These are phyloP conservation scores for Ginglymostoma cirratum DNA, from an alignment of 2,113 vertebrate genomes.

Conservation along the genomic window DNA sequence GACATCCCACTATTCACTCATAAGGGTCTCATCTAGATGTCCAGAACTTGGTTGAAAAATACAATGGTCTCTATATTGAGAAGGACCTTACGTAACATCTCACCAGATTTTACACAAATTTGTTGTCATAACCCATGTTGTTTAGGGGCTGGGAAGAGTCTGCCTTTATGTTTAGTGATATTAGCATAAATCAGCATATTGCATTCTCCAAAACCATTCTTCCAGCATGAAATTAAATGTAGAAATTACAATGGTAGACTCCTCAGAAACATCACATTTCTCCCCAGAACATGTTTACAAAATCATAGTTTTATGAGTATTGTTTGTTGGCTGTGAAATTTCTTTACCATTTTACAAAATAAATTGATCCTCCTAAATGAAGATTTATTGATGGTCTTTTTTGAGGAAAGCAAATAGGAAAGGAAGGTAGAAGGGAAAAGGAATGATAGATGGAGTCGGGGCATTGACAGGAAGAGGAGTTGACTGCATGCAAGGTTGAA, in stretches of 20 bases:
- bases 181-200: neutral
- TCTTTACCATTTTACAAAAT: neutral
- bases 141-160: too few relatives aligned
- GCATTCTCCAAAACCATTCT: neutral
- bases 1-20: too few relatives aligned
- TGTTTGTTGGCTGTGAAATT: neutral
- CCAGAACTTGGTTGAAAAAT: too few relatives aligned
- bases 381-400: neutral
- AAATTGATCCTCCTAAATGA: neutral
- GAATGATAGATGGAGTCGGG: neutral
- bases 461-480: neutral
- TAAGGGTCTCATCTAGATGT: too few relatives aligned
- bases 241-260: neutral
- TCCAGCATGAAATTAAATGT: neutral
- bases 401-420: neutral
- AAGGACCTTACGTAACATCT: too few relatives aligned
- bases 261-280: neutral
- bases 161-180: neutral
- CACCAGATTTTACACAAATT: too few relatives aligned
- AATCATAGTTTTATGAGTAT: neutral
- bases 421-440: neutral
- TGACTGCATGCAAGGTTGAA: too few relatives aligned
- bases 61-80: too few relatives aligned
- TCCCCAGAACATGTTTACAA: neutral
- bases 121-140: too few relatives aligned